Conservation (phyloP, 2,888 invertebrate species). For the Azorinus chamasolen region DNA sequence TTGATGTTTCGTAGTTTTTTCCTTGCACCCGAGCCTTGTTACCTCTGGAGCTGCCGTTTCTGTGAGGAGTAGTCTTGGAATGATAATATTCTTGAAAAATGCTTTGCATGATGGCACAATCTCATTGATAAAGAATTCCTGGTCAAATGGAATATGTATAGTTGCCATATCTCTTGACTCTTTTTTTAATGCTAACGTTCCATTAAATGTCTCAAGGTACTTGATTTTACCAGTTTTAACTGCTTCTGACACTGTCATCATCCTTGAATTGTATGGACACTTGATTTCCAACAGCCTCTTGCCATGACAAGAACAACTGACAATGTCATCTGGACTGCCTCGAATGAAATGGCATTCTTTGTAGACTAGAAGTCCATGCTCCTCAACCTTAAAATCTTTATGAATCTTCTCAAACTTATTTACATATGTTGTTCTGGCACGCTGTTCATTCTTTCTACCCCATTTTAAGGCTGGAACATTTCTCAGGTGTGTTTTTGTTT, state of each 20-base stretch:
- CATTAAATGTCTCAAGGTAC: background rate
- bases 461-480: conserved; percentile 9
- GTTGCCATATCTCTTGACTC: background rate
- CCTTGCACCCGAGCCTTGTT: no score
- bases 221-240: background rate
- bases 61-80: background rate
- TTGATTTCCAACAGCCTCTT: background rate
- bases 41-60: no score
- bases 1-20: no score
- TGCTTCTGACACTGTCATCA: background rate
- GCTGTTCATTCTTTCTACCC: background rate
- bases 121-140: background rate
- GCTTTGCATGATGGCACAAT: background rate
- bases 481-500: background rate
- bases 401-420: background rate
- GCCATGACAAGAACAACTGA: background rate
- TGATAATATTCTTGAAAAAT: background rate
- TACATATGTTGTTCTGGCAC: background rate
- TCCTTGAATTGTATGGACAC: background rate
- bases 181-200: background rate
- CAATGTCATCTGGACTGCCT: conserved; percentile 3
- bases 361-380: background rate
- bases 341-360: conserved; percentile 3
- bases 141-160: background rate
- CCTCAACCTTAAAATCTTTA: conserved; percentile 1